These are phyloP conservation scores for Stercorarius parasiticus DNA, from an alignment of 2,113 vertebrate species.

Conservation along the genomic window DNA sequence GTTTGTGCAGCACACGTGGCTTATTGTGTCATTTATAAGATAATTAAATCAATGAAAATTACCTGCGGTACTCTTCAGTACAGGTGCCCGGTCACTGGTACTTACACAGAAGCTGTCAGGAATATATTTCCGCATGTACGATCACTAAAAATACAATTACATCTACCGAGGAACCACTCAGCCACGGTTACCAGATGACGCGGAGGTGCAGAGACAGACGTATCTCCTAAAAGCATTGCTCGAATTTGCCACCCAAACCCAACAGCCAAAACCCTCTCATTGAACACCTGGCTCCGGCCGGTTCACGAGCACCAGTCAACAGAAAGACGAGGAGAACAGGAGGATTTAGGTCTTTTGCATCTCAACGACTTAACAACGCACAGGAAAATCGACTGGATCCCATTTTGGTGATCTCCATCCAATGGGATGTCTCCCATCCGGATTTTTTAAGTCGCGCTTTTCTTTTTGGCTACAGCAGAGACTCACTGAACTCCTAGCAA, in stretches of 20 bases:
- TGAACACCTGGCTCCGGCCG: background rate
- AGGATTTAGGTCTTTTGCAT: background rate
- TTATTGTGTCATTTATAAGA: background rate
- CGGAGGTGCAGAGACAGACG: background rate
- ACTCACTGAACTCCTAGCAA: too few species aligned
- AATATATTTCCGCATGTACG: fast-evolving
- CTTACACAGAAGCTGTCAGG: background rate
- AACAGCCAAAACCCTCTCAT: fast-evolving
- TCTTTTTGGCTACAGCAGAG: background rate
- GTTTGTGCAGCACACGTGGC: background rate
- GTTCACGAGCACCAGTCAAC: background rate
- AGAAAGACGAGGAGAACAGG: background rate
- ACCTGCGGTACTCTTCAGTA: too few species aligned
- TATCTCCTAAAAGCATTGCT: background rate
- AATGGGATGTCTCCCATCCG: fast-evolving
- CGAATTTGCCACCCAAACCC: background rate
- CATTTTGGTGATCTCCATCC: background rate
- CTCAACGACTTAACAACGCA: too few species aligned
- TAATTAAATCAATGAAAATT: background rate
- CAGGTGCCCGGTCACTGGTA: too few species aligned
- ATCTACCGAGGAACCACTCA: background rate
- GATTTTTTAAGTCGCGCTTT: background rate
- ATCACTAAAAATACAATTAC: background rate
- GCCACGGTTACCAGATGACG: background rate
- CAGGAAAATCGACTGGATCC: background rate